Conservation (phyloP, 2,113 vertebrate genomes). For the Platanista minor region DNA sequence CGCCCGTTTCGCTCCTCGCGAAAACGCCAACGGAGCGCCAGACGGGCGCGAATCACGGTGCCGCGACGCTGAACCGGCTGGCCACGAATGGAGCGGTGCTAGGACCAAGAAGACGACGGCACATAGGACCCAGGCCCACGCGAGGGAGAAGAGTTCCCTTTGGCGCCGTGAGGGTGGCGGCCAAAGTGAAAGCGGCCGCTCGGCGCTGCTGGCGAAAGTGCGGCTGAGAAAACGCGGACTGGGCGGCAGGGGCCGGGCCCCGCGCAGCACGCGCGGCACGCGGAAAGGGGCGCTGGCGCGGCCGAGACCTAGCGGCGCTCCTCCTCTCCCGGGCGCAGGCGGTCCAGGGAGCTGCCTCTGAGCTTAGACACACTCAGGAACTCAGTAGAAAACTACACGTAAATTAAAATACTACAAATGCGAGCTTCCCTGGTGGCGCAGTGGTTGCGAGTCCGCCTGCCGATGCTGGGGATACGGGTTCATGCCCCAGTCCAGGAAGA, state of each 20-base stretch:
- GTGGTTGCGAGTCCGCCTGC: too few relatives aligned
- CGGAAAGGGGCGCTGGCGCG: too few relatives aligned
- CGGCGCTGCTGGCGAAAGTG: background rate
- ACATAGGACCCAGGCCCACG: background rate
- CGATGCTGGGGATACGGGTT: too few relatives aligned
- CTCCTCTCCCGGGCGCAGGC: background rate
- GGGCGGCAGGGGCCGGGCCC: background rate
- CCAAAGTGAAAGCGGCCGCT: background rate
- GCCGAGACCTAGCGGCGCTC: too few relatives aligned
- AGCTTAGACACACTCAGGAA: background rate
- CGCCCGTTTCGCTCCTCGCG: background rate
- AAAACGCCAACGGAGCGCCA: background rate
- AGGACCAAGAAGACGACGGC: background rate
- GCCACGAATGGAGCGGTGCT: background rate
- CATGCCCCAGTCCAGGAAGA: too few relatives aligned
- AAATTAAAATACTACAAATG: background rate
- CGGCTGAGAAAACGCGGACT: background rate
- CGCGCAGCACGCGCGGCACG: background rate
- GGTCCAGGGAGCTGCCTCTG: background rate
- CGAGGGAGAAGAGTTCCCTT: background rate
- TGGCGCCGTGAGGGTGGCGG: background rate
- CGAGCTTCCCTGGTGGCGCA: too few relatives aligned
- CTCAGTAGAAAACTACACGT: background rate
- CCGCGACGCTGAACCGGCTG: background rate
- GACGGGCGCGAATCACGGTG: background rate